Percentiles rank a stretch among this genome's conserved stretches.
phyloP scores from a whole-genome alignment of 92 coral and sea anemone species.

The Anthopleura xanthogrammica region DNA sequence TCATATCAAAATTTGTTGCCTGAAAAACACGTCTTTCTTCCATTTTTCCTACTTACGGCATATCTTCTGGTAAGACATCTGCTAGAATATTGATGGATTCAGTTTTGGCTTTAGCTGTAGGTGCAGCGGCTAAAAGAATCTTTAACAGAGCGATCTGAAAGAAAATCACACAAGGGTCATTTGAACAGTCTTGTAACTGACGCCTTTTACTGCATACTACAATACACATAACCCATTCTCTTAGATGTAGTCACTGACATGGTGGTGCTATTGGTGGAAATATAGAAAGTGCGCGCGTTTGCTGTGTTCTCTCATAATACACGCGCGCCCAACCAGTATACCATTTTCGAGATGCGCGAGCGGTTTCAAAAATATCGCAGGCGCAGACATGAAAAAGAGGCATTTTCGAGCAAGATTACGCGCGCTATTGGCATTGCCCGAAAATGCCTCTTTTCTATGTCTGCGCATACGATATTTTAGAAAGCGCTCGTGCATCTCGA shows the following conservation, averaged over 20 bases:
- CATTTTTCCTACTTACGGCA: constrained; percentile 73
- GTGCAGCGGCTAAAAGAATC: constrained; percentile 94
- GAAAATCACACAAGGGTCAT: not conserved
- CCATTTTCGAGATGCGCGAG: too few relatives aligned
- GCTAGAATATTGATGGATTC: constrained; percentile 95
- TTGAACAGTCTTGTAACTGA: not conserved
- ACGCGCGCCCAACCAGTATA: too few relatives aligned
- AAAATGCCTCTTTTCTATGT: too few relatives aligned
- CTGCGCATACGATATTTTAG: too few relatives aligned
- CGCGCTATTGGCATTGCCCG: too few relatives aligned
- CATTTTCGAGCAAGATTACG: too few relatives aligned
- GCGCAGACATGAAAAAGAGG: too few relatives aligned
- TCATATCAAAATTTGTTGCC: not conserved
- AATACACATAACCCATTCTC: not conserved
- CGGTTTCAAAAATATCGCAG: too few relatives aligned
- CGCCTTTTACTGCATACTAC: not conserved
- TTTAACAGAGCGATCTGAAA: constrained; percentile 86
- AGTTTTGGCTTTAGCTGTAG: constrained; percentile 97
- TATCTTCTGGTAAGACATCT: constrained; percentile 94
- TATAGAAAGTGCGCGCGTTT: too few relatives aligned
- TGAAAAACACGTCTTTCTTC: not conserved
- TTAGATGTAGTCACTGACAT: not conserved
- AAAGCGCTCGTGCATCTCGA: too few relatives aligned
- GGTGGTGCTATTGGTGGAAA: not conserved
- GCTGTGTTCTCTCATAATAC: too few relatives aligned